Evolutionary conservation across 2,113 vertebrate genomes (phyloP), one percentile per base, ranked within the genome.

Genomic region (Gadus macrocephalus): DNA sequence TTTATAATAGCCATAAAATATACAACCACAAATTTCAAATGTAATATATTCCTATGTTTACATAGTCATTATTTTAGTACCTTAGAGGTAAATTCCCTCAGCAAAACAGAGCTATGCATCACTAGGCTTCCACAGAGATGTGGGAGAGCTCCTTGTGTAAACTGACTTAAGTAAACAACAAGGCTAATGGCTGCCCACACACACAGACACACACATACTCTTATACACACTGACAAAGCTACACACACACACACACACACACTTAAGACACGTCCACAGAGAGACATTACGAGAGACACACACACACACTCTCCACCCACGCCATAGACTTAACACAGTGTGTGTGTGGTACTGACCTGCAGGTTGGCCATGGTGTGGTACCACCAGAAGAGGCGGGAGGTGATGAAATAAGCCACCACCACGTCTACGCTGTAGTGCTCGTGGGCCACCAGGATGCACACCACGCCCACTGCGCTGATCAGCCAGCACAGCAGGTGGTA

Each of bases 291-390:
- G 9, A 49, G 42, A 49, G 9, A 49, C 9, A 49, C 42, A 49
- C 12, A 49, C 12, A 49, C 42, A 9, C 42, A 49, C 42, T 49
- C 9, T 49, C 31, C 42, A 49, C 42, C 42, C 42, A 9, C 42
- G 42, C 42, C 42, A 14, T 14, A 49, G 42, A 49, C 42, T 9
- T 49, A 49, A 49, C 42, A 49, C 42, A 14, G 42, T 49, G 42
- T 49, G 42, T 49, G 58, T 19, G 20, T 35, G 65, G 28, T 49
- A 62, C 83, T 42, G 70, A 98, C 97, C 94, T 97, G 96, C 79
- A 96, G 90, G 56, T 96, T 98, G 78, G 96, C 93, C 96, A 99
- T 98, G 1, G 96, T 95, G 73, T 99, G 97, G 85, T 99, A 99
- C 95, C 96, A 98, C 94, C 96, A 99, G 85, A 98, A 98, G 27